Evolutionary conservation across 2,797 vertebrate genomes (phyloP).

Genomic region (Coilia nasus): DNA sequence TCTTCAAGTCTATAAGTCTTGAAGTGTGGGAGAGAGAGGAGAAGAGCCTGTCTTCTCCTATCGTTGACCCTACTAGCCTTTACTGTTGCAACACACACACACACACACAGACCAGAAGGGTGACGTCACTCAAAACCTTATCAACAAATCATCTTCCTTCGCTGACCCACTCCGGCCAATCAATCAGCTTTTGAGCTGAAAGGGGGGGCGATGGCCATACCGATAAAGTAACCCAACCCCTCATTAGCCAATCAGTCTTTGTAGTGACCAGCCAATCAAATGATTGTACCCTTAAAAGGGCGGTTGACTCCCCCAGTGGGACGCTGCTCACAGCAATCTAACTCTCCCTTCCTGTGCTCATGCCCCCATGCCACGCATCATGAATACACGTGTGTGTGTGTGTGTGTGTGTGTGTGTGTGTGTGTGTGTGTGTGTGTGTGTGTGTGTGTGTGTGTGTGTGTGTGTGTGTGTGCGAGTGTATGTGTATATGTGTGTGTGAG

Average conservation of each 20-base stretch:
- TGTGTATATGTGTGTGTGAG: neutral
- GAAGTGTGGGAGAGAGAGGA: too few species aligned
- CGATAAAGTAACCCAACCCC: neutral
- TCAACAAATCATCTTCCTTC: neutral
- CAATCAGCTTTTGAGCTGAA: neutral
- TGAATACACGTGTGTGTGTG: too few species aligned
- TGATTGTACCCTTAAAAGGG: constrained; percentile 1
- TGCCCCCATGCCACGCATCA: too few species aligned
- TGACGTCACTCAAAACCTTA: neutral
- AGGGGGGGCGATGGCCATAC: neutral
- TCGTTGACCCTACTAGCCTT: too few species aligned
- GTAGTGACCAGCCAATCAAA: neutral
- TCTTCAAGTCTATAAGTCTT: too few species aligned
- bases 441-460: neutral
- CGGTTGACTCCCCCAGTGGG: neutral
- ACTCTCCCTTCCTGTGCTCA: neutral
- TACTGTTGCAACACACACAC: neutral
- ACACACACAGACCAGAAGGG: neutral
- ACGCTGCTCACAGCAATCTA: neutral
- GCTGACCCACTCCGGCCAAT: neutral
- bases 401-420: too few species aligned
- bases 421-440: too few species aligned
- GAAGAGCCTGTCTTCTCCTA: too few species aligned
- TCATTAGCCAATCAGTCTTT: neutral
- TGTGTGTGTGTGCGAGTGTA: neutral